Evolutionary conservation across 2,113 vertebrate species (phyloP).

Genomic region (Holacanthus passer): DNA sequence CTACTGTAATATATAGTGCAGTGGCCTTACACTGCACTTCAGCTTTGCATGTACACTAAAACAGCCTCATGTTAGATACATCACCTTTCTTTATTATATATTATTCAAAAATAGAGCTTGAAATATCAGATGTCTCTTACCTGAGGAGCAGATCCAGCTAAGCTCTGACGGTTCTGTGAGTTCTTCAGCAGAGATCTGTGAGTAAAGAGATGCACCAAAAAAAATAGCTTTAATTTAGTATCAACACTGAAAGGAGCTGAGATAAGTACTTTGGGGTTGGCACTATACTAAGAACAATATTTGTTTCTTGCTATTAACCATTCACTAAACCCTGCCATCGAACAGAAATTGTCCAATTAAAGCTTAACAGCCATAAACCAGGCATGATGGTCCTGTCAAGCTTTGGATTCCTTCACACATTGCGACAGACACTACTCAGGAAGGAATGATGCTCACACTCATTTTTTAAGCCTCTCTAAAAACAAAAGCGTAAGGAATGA

Average conservation of each 20-base stretch:
- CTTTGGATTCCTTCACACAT: neutral
- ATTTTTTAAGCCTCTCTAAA: neutral
- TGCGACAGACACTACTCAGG: neutral
- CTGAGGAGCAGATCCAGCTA: conserved; percentile 92
- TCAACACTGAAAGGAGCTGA: neutral
- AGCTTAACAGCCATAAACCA: neutral
- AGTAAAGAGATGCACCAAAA: conserved; percentile 48
- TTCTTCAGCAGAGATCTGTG: conserved; percentile 94
- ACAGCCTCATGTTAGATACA: neutral
- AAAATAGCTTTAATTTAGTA: conserved; percentile 1
- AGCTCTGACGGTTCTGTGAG: conserved; percentile 91
- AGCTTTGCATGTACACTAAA: neutral
- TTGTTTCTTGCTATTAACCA: neutral
- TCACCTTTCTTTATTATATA: neutral
- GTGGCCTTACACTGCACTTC: neutral
- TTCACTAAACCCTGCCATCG: neutral
- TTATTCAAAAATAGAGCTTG: neutral
- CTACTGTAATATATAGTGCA: neutral
- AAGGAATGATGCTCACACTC: neutral
- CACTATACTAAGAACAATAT: neutral
- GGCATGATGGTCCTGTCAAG: neutral
- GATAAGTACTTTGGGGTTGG: neutral
- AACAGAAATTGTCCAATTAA: neutral
- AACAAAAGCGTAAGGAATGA: neutral
- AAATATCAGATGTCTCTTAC: conserved; percentile 81